Conservation (phyloP, 2,113 vertebrate species). For the Elgaria multicarinata region DNA sequence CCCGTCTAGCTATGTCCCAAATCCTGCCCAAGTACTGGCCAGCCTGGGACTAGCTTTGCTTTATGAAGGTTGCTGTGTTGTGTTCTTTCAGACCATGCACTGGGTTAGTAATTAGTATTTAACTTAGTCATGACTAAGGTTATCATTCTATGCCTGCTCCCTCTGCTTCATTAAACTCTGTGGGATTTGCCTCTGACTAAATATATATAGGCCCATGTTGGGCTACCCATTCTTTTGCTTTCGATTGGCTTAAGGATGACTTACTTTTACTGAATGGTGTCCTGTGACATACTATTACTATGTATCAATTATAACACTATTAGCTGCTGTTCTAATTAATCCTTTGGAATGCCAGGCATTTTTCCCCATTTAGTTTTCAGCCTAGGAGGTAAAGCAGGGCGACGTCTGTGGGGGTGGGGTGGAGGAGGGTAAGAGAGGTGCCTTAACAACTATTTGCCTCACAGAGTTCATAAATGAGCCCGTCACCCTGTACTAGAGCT, state of each 20-base stretch:
- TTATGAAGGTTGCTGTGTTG: not conserved
- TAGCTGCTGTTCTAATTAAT: conserved; percentile 85
- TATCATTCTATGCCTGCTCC: not conserved
- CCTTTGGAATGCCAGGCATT: conserved; percentile 82
- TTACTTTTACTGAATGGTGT: not conserved
- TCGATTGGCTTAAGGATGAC: not conserved
- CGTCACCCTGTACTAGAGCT: conserved; percentile 77
- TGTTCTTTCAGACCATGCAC: not conserved
- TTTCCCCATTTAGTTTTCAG: conserved; percentile 76
- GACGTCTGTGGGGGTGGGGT: too few relatives aligned
- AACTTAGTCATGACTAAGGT: not conserved
- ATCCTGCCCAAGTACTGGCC: not conserved
- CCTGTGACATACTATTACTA: not conserved
- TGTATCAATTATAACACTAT: conserved; percentile 75
- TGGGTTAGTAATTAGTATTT: not conserved
- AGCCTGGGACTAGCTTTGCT: not conserved
- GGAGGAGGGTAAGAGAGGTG: conserved; percentile 61
- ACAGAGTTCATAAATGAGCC: conserved; percentile 86
- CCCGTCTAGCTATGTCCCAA: too few relatives aligned
- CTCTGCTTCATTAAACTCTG: not conserved
- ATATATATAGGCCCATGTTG: not conserved
- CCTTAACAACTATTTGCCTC: conserved; percentile 83
- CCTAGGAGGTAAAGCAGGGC: conserved; percentile 50
- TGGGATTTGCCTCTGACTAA: not conserved
- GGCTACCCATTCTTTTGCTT: not conserved